Evolutionary conservation across 2,888 invertebrate species (phyloP).

Genomic region (Sphaeridia pumilis): DNA sequence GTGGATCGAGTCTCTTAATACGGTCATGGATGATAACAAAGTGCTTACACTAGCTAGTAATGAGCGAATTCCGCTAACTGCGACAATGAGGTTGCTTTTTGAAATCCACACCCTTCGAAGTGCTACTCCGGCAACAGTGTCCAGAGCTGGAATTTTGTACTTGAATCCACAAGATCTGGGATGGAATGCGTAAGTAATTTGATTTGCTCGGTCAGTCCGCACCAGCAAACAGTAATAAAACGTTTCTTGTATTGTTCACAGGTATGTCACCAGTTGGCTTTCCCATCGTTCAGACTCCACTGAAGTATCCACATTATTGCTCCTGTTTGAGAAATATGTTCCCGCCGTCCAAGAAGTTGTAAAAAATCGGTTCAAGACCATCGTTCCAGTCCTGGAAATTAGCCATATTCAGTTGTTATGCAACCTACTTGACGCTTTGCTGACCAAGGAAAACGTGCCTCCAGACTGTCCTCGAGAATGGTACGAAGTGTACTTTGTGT

Average conservation of each 20-base stretch:
- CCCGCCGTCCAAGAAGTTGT: conserved; percentile 81
- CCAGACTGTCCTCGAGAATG: conserved; percentile 84
- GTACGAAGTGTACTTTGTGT: conserved; percentile 91
- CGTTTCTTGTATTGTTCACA: conserved; percentile 37
- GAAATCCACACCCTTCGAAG: conserved; percentile 93
- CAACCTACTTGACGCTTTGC: conserved; percentile 69
- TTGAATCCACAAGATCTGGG: conserved; percentile 93
- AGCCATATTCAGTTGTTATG: conserved; percentile 89
- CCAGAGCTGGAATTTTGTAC: conserved; percentile 88
- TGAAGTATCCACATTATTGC: conserved; percentile 82
- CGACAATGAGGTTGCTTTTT: conserved; percentile 84
- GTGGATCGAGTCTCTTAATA: conserved; percentile 97
- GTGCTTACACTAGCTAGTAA: conserved; percentile 90
- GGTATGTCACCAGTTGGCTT: conserved; percentile 86
- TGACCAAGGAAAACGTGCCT: conserved; percentile 72
- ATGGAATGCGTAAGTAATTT: conserved; percentile 76
- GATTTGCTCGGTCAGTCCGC: neutral
- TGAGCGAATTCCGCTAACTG: conserved; percentile 86
- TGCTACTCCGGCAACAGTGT: conserved; percentile 94
- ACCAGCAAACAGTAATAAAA: neutral
- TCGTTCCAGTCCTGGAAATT: conserved; percentile 89
- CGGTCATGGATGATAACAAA: conserved; percentile 98
- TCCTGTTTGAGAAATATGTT: conserved; percentile 92
- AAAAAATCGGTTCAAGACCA: conserved; percentile 79
- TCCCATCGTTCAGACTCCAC: conserved; percentile 64